These are phyloP conservation scores for Stramonita haemastoma DNA, from an alignment of 2,888 invertebrate genomes.

Conservation along the genomic window DNA sequence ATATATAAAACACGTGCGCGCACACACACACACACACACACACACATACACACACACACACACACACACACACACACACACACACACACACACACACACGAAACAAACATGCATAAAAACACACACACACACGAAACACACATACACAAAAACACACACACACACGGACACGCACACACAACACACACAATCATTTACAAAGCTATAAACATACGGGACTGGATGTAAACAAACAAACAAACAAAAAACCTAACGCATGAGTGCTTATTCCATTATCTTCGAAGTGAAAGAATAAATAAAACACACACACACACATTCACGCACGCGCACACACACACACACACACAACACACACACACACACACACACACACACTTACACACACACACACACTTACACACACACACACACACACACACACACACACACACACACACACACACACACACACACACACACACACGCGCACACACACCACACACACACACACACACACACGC, in stretches of 20 bases:
- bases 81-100: slow-evolving; percentile 1
- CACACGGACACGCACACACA: background rate
- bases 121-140: background rate
- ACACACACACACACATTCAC: background rate
- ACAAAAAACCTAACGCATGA: no score
- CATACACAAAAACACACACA: background rate
- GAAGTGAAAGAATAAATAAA: no score
- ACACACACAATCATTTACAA: no score
- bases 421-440: slow-evolving; percentile 23
- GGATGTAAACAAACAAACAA: no score
- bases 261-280: no score
- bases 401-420: background rate
- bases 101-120: background rate
- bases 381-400: background rate
- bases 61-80: slow-evolving; percentile 19
- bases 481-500: no score
- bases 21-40: background rate
- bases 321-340: background rate
- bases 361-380: background rate
- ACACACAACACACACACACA: background rate
- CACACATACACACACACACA: background rate
- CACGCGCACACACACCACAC: background rate
- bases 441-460: slow-evolving; percentile 13
- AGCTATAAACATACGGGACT: no score
- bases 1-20: background rate